phyloP scores from a whole-genome alignment of 2,797 vertebrate genomes.

The Sebastes steindachneri region DNA sequence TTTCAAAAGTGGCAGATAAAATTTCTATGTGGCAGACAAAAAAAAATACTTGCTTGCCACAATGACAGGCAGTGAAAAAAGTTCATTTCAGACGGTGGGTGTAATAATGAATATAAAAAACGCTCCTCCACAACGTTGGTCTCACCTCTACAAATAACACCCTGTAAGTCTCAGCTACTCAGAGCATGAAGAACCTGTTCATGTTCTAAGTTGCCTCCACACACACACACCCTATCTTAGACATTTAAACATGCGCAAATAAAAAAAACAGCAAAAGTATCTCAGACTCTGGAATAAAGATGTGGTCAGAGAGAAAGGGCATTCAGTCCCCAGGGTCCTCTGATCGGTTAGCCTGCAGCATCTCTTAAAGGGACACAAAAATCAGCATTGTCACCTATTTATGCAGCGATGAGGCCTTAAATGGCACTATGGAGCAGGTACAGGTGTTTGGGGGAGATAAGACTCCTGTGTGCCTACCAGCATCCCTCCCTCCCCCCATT shows the following conservation, averaged over 20 bases:
- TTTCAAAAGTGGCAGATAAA: too few relatives aligned
- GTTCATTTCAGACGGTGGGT: too few relatives aligned
- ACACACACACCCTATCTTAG: not conserved
- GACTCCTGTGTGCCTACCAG: constrained; percentile 30
- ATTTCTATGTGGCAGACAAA: too few relatives aligned
- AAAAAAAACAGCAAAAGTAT: not conserved
- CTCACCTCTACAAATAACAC: not conserved
- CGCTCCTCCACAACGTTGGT: not conserved
- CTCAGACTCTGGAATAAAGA: constrained; percentile 7
- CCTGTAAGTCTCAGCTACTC: not conserved
- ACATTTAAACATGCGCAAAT: not conserved
- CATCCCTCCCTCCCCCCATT: constrained; percentile 29
- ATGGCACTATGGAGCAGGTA: constrained; percentile 66
- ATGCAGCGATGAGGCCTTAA: constrained; percentile 65
- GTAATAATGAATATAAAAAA: not conserved
- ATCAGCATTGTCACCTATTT: constrained; percentile 81
- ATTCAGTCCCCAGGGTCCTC: constrained; percentile 11
- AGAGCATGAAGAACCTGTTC: not conserved
- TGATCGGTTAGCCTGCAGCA: constrained; percentile 48
- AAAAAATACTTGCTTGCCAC: too few relatives aligned
- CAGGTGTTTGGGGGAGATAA: constrained; percentile 76
- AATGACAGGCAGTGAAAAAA: too few relatives aligned
- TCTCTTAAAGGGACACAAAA: constrained; percentile 75
- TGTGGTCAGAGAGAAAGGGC: constrained; percentile 7
- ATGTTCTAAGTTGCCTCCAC: not conserved